Percentiles rank a stretch among this genome's conserved stretches.
phyloP scores from a whole-genome alignment of 2,113 vertebrate species.

The Poecilia latipinna region DNA sequence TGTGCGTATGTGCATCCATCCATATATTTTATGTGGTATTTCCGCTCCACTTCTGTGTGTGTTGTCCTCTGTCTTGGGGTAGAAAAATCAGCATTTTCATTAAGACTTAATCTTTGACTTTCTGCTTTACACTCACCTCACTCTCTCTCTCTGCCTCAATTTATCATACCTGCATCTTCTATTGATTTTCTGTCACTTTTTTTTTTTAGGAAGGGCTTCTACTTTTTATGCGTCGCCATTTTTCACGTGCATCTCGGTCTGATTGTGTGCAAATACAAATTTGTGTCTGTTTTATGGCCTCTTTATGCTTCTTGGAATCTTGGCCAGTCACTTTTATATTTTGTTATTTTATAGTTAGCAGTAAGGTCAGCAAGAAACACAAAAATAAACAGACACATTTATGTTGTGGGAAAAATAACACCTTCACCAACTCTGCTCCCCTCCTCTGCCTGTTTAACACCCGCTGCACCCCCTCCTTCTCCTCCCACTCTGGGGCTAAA shows the following conservation, averaged over 20 bases:
- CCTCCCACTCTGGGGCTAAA: constrained; percentile 67
- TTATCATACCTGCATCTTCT: constrained; percentile 29
- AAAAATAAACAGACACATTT: constrained; percentile 71
- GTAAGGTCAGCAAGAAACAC: constrained; percentile 52
- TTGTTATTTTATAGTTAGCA: constrained; percentile 28
- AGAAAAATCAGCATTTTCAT: constrained; percentile 61
- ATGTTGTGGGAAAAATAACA: constrained; percentile 81
- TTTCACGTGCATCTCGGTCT: not conserved
- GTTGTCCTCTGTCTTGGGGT: constrained; percentile 36
- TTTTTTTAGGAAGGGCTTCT: constrained; percentile 3
- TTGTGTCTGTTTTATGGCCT: constrained; percentile 12
- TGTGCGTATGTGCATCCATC: constrained; percentile 58
- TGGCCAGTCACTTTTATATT: constrained; percentile 14
- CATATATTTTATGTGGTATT: constrained; percentile 63
- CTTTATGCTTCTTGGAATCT: constrained; percentile 11
- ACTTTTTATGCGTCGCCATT: not conserved
- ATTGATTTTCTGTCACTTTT: constrained; percentile 54
- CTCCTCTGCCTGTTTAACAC: constrained; percentile 64
- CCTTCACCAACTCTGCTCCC: constrained; percentile 80
- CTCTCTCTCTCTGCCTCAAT: constrained; percentile 14
- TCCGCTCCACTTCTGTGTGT: constrained; percentile 23
- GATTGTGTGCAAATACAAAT: constrained; percentile 4
- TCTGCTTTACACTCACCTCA: constrained; percentile 7
- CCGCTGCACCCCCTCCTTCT: constrained; percentile 57
- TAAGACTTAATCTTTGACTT: constrained; percentile 39